Evolutionary conservation across 2,888 invertebrate genomes (phyloP).

Genomic region (Archips xylosteana): DNA sequence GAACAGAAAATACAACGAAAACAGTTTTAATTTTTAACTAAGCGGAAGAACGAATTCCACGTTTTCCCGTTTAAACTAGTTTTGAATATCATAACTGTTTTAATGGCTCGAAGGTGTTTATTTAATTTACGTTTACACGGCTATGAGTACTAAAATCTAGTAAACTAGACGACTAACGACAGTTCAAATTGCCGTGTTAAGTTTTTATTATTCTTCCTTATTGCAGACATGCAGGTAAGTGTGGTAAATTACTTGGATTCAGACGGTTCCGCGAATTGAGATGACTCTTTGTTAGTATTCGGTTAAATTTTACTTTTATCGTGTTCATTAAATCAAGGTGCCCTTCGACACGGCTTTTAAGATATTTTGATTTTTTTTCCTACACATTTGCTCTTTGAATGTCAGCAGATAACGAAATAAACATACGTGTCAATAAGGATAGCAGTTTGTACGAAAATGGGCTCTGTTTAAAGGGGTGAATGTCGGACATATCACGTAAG

Average conservation of each 20-base stretch:
- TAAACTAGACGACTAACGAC: slow-evolving; percentile 24
- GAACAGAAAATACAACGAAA: slow-evolving; percentile 13
- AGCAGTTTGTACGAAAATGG: background rate
- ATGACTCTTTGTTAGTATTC: slow-evolving; percentile 12
- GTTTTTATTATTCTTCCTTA: slow-evolving; percentile 31
- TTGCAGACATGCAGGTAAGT: slow-evolving; percentile 30
- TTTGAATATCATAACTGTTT: slow-evolving; percentile 25
- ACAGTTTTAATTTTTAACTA: background rate
- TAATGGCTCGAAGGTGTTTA: slow-evolving; percentile 31
- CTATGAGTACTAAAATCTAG: slow-evolving; percentile 19
- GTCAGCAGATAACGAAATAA: background rate
- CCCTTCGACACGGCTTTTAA: slow-evolving; percentile 14
- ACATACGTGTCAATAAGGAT: background rate
- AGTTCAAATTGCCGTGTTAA: slow-evolving; percentile 8
- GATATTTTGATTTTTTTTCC: background rate
- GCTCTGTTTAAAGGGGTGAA: background rate
- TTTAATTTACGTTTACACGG: slow-evolving; percentile 28
- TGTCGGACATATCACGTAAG: background rate
- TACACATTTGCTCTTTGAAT: background rate
- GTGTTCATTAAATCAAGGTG: slow-evolving; percentile 17
- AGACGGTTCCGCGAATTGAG: slow-evolving; percentile 27
- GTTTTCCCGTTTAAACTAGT: slow-evolving; percentile 21
- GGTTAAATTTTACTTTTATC: slow-evolving; percentile 17
- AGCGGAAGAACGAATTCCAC: slow-evolving; percentile 16
- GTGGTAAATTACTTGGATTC: slow-evolving; percentile 7